phyloP scores from a whole-genome alignment of 2,888 invertebrate genomes.

The Mythimna lalbum region DNA sequence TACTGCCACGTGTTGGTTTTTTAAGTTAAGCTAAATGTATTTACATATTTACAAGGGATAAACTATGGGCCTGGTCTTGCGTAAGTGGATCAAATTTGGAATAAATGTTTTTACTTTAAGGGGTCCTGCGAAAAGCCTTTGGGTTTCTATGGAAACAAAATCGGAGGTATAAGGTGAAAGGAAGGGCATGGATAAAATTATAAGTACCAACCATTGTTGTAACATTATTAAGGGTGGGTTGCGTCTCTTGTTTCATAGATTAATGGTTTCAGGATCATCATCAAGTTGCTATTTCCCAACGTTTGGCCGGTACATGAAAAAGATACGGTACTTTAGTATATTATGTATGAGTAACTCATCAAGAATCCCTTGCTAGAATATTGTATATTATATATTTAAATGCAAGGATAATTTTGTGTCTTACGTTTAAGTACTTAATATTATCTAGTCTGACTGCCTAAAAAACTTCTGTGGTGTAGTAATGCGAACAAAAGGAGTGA shows the following conservation, averaged over 20 bases:
- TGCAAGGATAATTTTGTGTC: neutral
- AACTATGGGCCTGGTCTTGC: conserved; percentile 62
- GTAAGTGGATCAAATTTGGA: conserved; percentile 68
- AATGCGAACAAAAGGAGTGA: too few species aligned
- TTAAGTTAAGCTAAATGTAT: conserved; percentile 56
- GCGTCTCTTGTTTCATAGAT: neutral
- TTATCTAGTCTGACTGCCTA: neutral
- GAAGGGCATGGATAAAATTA: conserved; percentile 25
- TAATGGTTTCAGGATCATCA: neutral
- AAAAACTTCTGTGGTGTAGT: neutral
- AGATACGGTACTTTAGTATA: neutral
- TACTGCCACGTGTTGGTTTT: conserved; percentile 35
- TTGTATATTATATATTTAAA: neutral
- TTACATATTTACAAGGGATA: conserved; percentile 67
- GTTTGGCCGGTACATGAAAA: neutral
- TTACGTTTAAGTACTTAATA: neutral
- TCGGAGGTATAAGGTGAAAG: conserved; percentile 50
- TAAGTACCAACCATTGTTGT: conserved; percentile 14
- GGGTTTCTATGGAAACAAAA: conserved; percentile 50
- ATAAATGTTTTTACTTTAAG: conserved; percentile 62
- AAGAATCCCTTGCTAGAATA: neutral
- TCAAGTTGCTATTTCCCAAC: neutral
- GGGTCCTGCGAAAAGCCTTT: conserved; percentile 55
- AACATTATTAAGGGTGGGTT: conserved; percentile 5
- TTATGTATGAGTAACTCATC: neutral